Conservation (phyloP, 1,140 invertebrate species). For the Apis cerana region DNA sequence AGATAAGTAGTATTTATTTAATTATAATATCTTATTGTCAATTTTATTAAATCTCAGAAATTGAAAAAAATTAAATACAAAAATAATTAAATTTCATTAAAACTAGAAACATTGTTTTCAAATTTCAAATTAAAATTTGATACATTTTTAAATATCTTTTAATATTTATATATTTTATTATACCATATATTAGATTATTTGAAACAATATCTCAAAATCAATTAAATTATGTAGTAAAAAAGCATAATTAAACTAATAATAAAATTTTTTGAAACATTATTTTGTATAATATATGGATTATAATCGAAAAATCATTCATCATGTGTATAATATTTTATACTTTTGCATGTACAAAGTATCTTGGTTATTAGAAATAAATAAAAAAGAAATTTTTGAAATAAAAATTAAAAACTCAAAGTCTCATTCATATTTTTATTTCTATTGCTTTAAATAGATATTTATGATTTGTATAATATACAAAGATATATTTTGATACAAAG, state of each 20-base stretch:
- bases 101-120: constrained; percentile 4
- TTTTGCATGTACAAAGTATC: too few relatives aligned
- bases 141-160: too few relatives aligned
- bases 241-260: constrained; percentile 4
- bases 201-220: not conserved
- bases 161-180: too few relatives aligned
- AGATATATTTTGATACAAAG: too few relatives aligned
- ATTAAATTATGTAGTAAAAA: not conserved
- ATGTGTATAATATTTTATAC: too few relatives aligned
- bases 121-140: too few relatives aligned
- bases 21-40: not conserved
- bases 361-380: too few relatives aligned
- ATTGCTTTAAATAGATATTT: too few relatives aligned
- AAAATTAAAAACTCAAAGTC: too few relatives aligned
- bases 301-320: not conserved
- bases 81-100: constrained; percentile 5
- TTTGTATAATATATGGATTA: not conserved
- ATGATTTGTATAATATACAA: too few relatives aligned
- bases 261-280: not conserved
- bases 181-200: not conserved
- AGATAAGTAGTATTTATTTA: constrained; percentile 6
- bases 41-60: constrained; percentile 1
- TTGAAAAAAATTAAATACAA: not conserved
- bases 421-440: too few relatives aligned
- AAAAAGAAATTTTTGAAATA: too few relatives aligned